Evolutionary conservation across 1,140 invertebrate species (phyloP).

Genomic region (Bombus vancouverensis): DNA sequence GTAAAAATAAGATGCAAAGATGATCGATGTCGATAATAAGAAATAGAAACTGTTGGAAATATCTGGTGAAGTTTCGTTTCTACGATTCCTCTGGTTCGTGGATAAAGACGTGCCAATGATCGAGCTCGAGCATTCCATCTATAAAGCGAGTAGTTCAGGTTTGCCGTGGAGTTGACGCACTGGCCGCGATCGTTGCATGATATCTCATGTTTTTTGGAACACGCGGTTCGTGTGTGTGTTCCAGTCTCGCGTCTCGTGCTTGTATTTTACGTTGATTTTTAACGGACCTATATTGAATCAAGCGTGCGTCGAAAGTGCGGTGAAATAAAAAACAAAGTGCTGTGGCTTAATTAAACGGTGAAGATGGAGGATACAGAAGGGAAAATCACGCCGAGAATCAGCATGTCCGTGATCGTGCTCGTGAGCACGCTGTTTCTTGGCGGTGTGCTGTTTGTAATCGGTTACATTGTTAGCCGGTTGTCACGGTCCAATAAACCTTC

Average conservation of each 20-base stretch:
- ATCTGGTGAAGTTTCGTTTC: slow-evolving; percentile 18
- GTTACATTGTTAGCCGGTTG: slow-evolving; percentile 45
- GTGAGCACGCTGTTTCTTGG: slow-evolving; percentile 48
- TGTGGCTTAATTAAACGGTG: slow-evolving; percentile 39
- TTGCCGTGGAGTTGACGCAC: slow-evolving; percentile 45
- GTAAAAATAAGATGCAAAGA: not conserved
- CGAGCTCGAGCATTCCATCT: slow-evolving; percentile 13
- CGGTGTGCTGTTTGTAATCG: slow-evolving; percentile 43
- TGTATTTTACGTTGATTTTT: slow-evolving; percentile 4
- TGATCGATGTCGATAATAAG: not conserved
- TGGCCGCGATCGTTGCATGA: slow-evolving; percentile 47
- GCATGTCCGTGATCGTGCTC: slow-evolving; percentile 38
- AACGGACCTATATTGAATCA: not conserved
- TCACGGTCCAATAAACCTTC: slow-evolving; percentile 1
- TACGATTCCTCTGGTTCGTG: slow-evolving; percentile 1
- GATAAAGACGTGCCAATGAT: not conserved
- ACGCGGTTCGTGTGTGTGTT: slow-evolving; percentile 45
- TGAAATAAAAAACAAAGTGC: slow-evolving; percentile 35
- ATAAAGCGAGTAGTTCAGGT: slow-evolving; percentile 23
- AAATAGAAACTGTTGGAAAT: not conserved
- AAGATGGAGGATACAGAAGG: slow-evolving; percentile 57
- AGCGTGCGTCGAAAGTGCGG: slow-evolving; percentile 33
- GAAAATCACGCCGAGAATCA: slow-evolving; percentile 30
- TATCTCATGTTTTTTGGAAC: slow-evolving; percentile 56
- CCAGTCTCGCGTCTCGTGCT: slow-evolving; percentile 37